Conservation (phyloP, 2,888 invertebrate species). For the Heliothis peltigera region DNA sequence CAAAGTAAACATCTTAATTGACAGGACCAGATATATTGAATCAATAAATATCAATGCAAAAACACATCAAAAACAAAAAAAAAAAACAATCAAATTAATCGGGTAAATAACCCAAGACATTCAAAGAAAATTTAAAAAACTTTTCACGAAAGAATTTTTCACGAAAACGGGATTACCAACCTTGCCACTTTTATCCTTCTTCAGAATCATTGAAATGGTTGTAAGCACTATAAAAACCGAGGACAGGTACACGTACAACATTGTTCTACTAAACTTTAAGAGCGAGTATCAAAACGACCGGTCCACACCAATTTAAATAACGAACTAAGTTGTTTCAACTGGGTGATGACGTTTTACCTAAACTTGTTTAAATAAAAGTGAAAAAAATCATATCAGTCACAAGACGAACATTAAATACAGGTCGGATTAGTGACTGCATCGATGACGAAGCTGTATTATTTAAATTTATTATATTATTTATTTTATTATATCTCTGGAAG, state of each 20-base stretch:
- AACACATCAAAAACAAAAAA: no score
- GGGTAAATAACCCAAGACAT: not conserved
- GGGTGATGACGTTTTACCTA: slow-evolving; percentile 37
- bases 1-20: no score
- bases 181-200: slow-evolving; percentile 72
- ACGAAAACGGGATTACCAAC: slow-evolving; percentile 51
- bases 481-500: slow-evolving; percentile 13
- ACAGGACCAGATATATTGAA: not conserved
- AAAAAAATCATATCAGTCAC: slow-evolving; percentile 67
- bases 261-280: slow-evolving; percentile 54
- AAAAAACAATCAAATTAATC: not conserved
- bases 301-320: slow-evolving; percentile 45
- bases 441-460: slow-evolving; percentile 23
- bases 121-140: not conserved
- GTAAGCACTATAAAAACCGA: slow-evolving; percentile 58
- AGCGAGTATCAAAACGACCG: slow-evolving; percentile 52
- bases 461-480: slow-evolving; percentile 8
- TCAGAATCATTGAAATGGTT: slow-evolving; percentile 57
- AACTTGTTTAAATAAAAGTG: slow-evolving; percentile 57
- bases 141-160: not conserved
- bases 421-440: slow-evolving; percentile 12
- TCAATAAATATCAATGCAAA: not conserved
- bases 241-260: slow-evolving; percentile 77
- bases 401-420: slow-evolving; percentile 62
- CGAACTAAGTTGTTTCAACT: slow-evolving; percentile 58